Evolutionary conservation across 2,113 vertebrate species (phyloP), one percentile per base, ranked within the genome.

Genomic region (Chelonoidis abingdonii): DNA sequence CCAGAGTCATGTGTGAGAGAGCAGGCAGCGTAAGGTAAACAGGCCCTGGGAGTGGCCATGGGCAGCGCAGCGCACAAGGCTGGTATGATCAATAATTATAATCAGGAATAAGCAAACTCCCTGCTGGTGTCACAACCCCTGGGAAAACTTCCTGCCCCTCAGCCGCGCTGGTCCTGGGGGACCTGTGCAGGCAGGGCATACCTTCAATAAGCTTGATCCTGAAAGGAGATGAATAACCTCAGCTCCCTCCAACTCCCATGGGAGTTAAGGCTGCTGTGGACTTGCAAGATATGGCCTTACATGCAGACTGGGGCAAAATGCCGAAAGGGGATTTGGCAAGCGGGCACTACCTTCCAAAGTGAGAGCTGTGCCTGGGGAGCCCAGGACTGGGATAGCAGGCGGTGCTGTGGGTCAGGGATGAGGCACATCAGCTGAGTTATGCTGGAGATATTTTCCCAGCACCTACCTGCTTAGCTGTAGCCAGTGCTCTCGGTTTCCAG

Each of bases 221-320:
- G n/a, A 44, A 56, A 35, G 72, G 54, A 17, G n/a, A 82, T n/a
- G 25, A 0, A 0, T 1, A 10, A 4, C 4, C 1, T 5, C 56
- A 25, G 47, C 31, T 76, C 41, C 4, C 65, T 54, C 35, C 35
- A 17, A 0, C 0, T 0, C 65, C 41, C 72, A 25, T 9, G 21
- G 35, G 14, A 1, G 0, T 1, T 27, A 0, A 0, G 13, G 9
- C 1, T 29, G 52, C 62, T 84, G 0, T 0, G 0, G 35, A 1
- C 10, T 22, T 1, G 0, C 12, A 17, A 35, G 27, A 53, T 83
- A 85, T n/a, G 21, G 19, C 44, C 1, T 1, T 8, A 41, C 80
- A 65, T 11, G 0, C 0, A 44, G 7, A 10, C 9, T 21, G 35
- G 52, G 25, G 41, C 75, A 44, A 47, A 78, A 78, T 7, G 24